These are phyloP conservation scores for Scaptomyza caliginosa DNA, from an alignment of 2,888 invertebrate species.

Conservation along the genomic window DNA sequence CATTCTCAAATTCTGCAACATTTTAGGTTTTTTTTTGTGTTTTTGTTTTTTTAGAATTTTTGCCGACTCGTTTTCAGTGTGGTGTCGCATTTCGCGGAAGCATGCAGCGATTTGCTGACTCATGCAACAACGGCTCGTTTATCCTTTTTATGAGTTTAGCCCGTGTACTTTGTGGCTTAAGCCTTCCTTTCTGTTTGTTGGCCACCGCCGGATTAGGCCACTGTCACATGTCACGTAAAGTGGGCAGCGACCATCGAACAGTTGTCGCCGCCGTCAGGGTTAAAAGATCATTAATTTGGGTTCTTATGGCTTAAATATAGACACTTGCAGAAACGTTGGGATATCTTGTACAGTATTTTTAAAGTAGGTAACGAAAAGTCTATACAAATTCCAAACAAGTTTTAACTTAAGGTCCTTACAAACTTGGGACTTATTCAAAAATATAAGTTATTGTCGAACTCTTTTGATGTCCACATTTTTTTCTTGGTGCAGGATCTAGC, in stretches of 20 bases:
- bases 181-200: conserved; percentile 37
- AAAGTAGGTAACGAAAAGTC: no score
- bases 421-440: no score
- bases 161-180: conserved; percentile 55
- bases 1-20: conserved; percentile 56
- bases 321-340: neutral
- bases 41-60: conserved; percentile 15
- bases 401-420: no score
- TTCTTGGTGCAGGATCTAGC: conserved; percentile 9
- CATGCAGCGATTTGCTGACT: conserved; percentile 55
- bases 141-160: conserved; percentile 70
- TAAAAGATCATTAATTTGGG: conserved; percentile 71
- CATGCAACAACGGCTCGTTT: conserved; percentile 46
- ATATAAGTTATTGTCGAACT: no score
- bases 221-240: conserved; percentile 71
- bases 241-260: conserved; percentile 53
- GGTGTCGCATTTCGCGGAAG: conserved; percentile 74
- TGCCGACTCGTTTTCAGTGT: conserved; percentile 33
- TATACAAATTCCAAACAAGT: no score
- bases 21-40: conserved; percentile 31
- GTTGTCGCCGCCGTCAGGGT: conserved; percentile 16
- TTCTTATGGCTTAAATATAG: conserved; percentile 59
- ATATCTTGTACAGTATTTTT: neutral
- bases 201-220: conserved; percentile 58
- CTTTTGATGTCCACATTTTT: no score